Evolutionary conservation across 2,113 vertebrate genomes (phyloP), one percentile per base, ranked within the genome.

Genomic region (Microtus montanus): DNA sequence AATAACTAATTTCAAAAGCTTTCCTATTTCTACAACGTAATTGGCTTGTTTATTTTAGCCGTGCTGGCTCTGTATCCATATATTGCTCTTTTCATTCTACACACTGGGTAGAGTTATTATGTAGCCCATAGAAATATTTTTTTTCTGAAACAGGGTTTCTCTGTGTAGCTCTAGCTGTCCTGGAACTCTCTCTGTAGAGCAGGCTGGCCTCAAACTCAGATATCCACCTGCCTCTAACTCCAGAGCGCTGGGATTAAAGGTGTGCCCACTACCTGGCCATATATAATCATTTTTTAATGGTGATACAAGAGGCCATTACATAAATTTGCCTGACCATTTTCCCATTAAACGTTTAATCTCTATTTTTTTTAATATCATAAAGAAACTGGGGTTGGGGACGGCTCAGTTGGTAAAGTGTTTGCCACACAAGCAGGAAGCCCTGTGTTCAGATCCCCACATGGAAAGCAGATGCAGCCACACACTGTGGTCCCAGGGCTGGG

Each of bases 51-150:
- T 63, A 9, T 12, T 19, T 85, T 87, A n/a, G 13, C 44, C 49
- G 26, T 49, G 47, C 52, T 47, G 49, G 63, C 28, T 35, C 24
- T 71, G 78, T 4, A 9, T 41, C 63, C 68, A 63, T 84, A 64
- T 24, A 24, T 54, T 82, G 44, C n/a, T 93, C 91, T 94, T 93
- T 44, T 94, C 24, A 64, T 52, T 73, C 74, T 70, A n/a, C 52
- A 41, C 52, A 41, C 33, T 41, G 24, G 30, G 26, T 10, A 4
- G 4, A 35, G n/a, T 90, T 63, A 58, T 75, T 54, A 15, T 35
- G n/a, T 41, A 80, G 70, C 78, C 41, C 28, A 38, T 7, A 75
- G 15, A 84, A 82, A 33, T 47, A 82, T 47, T 77, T 86, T 63
- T 49, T 84, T 64, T 66, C 12, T 84, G 82, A 66, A 28, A 84